These are phyloP conservation scores for Phrynocephalus guinanensis DNA, from an alignment of 2,797 vertebrate genomes.

Conservation along the genomic window DNA sequence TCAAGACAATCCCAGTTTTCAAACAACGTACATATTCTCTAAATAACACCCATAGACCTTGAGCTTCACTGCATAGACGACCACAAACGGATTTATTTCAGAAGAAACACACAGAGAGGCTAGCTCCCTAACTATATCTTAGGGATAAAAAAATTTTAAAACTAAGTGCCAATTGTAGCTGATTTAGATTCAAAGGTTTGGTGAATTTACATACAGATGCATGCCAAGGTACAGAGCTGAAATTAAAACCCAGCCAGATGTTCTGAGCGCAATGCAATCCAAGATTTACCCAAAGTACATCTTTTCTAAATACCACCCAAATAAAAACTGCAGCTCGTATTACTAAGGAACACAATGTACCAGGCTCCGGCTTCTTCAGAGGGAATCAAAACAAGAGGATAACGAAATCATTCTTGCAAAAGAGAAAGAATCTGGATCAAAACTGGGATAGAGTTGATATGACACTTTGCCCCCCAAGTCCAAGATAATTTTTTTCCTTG, in stretches of 20 bases:
- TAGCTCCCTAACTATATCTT: not conserved
- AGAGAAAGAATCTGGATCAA: not conserved
- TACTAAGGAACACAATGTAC: not conserved
- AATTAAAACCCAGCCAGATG: not conserved
- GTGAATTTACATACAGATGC: not conserved
- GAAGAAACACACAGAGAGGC: too few relatives aligned
- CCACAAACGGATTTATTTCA: too few relatives aligned
- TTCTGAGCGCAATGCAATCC: not conserved
- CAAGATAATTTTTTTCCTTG: not conserved
- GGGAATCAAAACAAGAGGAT: not conserved
- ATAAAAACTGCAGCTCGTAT: not conserved
- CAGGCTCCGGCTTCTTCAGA: not conserved
- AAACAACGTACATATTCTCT: too few relatives aligned
- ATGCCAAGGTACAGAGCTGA: not conserved
- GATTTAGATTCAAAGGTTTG: not conserved
- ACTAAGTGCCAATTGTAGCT: too few relatives aligned
- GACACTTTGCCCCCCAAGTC: not conserved
- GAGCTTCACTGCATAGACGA: too few relatives aligned
- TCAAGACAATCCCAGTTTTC: too few relatives aligned
- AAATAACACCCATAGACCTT: too few relatives aligned
- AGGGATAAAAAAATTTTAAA: not conserved
- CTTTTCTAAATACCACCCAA: not conserved
- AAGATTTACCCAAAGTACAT: not conserved
- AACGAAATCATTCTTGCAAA: not conserved
- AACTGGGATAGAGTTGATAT: not conserved